Percentiles rank a stretch among this genome's conserved stretches.
These are phyloP conservation scores for Lathamus discolor DNA, from an alignment of 2,113 vertebrate genomes.

Conservation along the genomic window DNA sequence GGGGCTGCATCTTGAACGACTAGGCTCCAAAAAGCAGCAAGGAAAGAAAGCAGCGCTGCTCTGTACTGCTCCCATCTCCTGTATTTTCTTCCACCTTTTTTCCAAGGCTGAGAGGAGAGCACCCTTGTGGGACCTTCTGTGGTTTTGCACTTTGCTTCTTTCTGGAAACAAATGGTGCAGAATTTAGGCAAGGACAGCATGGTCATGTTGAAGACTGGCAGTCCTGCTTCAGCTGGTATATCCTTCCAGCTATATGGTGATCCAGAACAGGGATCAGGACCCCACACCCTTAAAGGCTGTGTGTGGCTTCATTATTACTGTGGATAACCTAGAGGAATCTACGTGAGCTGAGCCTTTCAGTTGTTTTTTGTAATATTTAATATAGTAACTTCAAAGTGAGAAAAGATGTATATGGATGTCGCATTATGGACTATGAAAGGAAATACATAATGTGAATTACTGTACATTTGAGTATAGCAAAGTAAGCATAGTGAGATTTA, in stretches of 20 bases:
- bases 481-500: background rate
- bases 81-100: background rate
- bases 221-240: background rate
- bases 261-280: background rate
- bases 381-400: background rate
- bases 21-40: background rate
- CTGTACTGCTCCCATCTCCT: accelerated
- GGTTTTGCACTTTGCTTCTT: background rate
- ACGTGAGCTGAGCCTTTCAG: background rate
- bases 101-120: background rate
- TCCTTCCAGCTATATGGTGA: background rate
- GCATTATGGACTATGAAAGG: background rate
- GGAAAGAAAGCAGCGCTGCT: background rate
- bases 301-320: background rate
- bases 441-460: background rate
- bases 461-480: background rate
- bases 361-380: background rate
- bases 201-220: background rate
- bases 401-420: background rate
- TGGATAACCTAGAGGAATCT: background rate
- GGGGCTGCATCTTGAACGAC: conserved; percentile 22
- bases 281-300: background rate
- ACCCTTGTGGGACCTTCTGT: background rate
- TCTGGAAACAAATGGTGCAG: background rate
- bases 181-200: background rate